Evolutionary conservation across 1,140 invertebrate genomes (phyloP).

Genomic region (Aleiodes sp.): DNA sequence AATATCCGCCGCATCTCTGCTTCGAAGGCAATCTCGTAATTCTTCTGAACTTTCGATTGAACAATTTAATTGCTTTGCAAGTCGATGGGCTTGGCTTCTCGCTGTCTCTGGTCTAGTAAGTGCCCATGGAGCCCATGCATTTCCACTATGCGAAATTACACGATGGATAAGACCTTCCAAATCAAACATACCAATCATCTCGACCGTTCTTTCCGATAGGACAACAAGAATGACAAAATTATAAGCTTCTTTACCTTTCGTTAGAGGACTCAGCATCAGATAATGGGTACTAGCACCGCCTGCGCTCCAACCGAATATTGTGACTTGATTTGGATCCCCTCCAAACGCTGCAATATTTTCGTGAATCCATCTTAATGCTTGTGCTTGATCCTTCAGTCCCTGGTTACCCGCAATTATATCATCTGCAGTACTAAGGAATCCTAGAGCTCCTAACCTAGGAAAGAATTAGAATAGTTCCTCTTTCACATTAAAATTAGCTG

Average conservation of each 20-base stretch:
- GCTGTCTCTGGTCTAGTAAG: conserved; percentile 72
- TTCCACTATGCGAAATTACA: conserved; percentile 82
- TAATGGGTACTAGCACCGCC: conserved; percentile 74
- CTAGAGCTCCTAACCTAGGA: conserved; percentile 70
- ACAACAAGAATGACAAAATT: background rate
- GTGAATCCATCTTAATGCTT: conserved; percentile 77
- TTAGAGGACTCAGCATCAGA: conserved; percentile 76
- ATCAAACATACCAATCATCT: background rate
- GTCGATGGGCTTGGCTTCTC: conserved; percentile 68
- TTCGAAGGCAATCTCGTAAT: conserved; percentile 71
- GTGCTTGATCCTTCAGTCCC: conserved; percentile 79
- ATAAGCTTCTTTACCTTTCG: conserved; percentile 64
- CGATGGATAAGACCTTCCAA: conserved; percentile 75
- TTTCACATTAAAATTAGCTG: background rate
- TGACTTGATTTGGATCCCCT: conserved; percentile 72
- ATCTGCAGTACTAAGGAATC: conserved; percentile 74
- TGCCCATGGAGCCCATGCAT: conserved; percentile 80
- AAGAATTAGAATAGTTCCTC: background rate
- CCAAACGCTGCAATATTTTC: conserved; percentile 77
- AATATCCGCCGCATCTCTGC: conserved; percentile 69
- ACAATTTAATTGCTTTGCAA: conserved; percentile 72
- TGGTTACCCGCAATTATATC: conserved; percentile 73
- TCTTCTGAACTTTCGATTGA: conserved; percentile 61
- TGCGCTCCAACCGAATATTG: conserved; percentile 79
- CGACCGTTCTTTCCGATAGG: background rate